Base-by-base conservation (phyloP, 2,113 vertebrate genomes). In the Ammodytes marinus region DNA sequence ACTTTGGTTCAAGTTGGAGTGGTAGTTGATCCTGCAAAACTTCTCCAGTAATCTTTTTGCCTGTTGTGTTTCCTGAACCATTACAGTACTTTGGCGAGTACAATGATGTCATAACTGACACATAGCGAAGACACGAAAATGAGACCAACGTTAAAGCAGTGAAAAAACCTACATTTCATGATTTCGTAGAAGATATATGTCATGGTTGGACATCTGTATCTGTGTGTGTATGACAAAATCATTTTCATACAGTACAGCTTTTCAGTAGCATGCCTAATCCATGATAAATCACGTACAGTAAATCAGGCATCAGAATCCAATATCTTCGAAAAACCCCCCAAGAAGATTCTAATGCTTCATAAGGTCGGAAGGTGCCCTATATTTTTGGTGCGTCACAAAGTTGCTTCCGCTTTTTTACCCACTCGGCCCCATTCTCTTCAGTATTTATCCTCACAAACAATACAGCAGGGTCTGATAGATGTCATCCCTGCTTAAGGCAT, bases 401-500 rank as follows among this genome's bases (percentile, higher is more conserved):
- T 27, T 27, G 8, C 69, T 10, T 37, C 60, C 19, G 40, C 10
- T 71, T 77, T 53, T 27, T 27, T 27, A 27, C 69, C 42, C 19
- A 11, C 11, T 12, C 7, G 4, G 4, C 17, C 40, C 6, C 45
- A 12, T 71, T 50, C 43, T 77, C 66, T 47, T 46, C 66, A 43
- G 72, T 65, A 15, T 64, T 49, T n/a, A 17, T 55, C 74, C 46
- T 6, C 46, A 3, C 72, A 27, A 8, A 80, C 87, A 86, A 82
- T 86, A 15, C 65, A 67, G 74, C 63, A 65, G 82, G 66, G 46
- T 80, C 81, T 60, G 79, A 66, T 82, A 58, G 87, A 70, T 81
- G 85, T 83, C 84, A 84, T 79, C 81, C 73, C 82, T 46, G 87
- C 89, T 92, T 89, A 92, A 80, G 50, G 92, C 90, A 86, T 93